These are phyloP conservation scores for Sebastes itinus DNA, from an alignment of 2,797 vertebrate species.

Conservation along the genomic window DNA sequence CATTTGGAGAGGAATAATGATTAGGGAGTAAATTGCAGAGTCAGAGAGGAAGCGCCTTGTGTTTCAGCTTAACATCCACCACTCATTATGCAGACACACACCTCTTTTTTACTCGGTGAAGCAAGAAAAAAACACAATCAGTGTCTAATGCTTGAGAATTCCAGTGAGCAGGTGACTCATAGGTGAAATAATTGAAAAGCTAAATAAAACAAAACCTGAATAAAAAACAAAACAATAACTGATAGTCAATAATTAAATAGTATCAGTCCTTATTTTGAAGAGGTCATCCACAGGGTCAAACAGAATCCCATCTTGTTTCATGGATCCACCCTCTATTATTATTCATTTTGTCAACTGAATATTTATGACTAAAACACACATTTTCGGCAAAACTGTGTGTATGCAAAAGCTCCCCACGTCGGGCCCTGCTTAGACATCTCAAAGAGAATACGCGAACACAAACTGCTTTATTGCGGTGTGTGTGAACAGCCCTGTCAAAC, in stretches of 20 bases:
- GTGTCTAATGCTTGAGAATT: not conserved
- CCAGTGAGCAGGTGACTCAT: slow-evolving; percentile 26
- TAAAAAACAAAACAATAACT: not conserved
- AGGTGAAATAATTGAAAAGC: slow-evolving; percentile 15
- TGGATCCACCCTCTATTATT: slow-evolving; percentile 17
- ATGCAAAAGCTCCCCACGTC: slow-evolving; percentile 29
- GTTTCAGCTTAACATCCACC: not conserved
- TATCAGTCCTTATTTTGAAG: slow-evolving; percentile 31
- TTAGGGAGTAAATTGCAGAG: not conserved
- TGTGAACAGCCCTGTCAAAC: slow-evolving; percentile 65
- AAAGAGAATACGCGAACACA: slow-evolving; percentile 69
- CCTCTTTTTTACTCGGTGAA: slow-evolving; percentile 21
- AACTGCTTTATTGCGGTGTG: slow-evolving; percentile 43
- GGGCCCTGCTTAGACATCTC: slow-evolving; percentile 53
- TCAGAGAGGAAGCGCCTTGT: not conserved
- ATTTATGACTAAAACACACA: slow-evolving; percentile 60
- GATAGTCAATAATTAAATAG: slow-evolving; percentile 32
- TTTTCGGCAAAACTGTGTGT: slow-evolving; percentile 37
- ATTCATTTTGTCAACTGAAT: slow-evolving; percentile 59
- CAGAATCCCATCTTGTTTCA: slow-evolving; percentile 2
- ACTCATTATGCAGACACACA: slow-evolving; percentile 9
- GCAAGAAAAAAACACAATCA: slow-evolving; percentile 50
- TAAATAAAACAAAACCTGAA: slow-evolving; percentile 10
- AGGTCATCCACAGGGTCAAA: slow-evolving; percentile 32
- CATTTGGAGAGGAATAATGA: slow-evolving; percentile 54